phyloP scores from a whole-genome alignment of 2,113 vertebrate genomes.

The Physeter macrocephalus region DNA sequence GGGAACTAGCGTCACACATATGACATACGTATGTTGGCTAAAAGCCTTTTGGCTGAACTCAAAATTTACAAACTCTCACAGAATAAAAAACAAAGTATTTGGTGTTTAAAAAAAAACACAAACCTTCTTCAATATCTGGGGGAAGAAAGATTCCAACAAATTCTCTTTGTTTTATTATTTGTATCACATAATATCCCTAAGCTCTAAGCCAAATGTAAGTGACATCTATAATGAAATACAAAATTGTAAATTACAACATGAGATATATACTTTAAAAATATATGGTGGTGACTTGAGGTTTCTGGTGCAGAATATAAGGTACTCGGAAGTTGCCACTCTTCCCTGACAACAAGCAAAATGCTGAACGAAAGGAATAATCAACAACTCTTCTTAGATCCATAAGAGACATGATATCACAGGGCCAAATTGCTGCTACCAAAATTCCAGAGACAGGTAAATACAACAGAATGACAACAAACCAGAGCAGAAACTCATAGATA shows the following conservation, averaged over 20 bases:
- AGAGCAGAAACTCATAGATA: neutral
- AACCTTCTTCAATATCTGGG: neutral
- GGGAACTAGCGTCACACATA: neutral
- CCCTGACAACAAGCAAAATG: neutral
- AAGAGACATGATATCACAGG: neutral
- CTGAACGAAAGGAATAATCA: neutral
- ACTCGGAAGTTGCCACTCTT: neutral
- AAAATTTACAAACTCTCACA: neutral
- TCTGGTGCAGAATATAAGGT: neutral
- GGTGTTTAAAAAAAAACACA: neutral
- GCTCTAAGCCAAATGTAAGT: neutral
- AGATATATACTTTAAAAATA: neutral
- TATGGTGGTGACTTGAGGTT: neutral
- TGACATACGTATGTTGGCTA: neutral
- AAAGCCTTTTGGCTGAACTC: neutral
- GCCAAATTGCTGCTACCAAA: neutral
- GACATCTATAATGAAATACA: neutral
- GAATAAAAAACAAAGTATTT: neutral
- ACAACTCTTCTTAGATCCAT: neutral
- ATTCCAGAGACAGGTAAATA: neutral
- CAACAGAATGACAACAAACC: neutral
- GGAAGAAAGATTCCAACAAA: neutral
- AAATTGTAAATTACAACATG: neutral
- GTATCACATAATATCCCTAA: neutral
- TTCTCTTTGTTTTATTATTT: neutral